These are phyloP conservation scores for Clistopyga incitator DNA, from an alignment of 2,888 invertebrate species.

Conservation along the genomic window DNA sequence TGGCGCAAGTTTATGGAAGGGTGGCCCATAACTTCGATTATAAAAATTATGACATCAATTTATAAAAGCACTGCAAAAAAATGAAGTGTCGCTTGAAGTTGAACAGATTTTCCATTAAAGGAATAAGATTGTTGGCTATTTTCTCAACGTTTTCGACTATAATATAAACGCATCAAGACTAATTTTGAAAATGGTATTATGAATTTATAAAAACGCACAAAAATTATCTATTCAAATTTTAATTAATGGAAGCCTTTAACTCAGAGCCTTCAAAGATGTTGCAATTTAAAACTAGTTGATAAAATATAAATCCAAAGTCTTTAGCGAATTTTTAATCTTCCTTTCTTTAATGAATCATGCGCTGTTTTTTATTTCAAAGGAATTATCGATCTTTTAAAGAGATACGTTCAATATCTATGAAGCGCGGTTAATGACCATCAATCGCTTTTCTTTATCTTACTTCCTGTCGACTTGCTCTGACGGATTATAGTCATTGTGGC, in stretches of 20 bases:
- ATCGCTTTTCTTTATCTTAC: conserved; percentile 72
- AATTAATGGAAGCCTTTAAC: too few species aligned
- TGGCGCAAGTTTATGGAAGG: conserved; percentile 64
- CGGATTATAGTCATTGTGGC: conserved; percentile 85
- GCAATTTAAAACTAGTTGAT: too few species aligned
- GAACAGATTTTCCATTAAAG: neutral
- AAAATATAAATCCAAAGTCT: too few species aligned
- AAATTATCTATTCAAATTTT: too few species aligned
- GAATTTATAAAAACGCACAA: too few species aligned
- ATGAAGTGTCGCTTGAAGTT: neutral
- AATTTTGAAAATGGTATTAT: too few species aligned
- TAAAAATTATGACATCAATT: neutral
- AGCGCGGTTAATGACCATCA: neutral
- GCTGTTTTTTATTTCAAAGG: neutral
- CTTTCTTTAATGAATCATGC: too few species aligned
- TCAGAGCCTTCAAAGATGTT: too few species aligned
- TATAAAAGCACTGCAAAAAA: neutral
- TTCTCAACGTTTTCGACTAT: neutral
- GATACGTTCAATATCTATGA: neutral
- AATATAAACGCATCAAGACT: too few species aligned
- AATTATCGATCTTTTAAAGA: neutral
- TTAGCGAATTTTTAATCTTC: too few species aligned
- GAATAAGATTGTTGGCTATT: neutral
- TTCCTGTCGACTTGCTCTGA: conserved; percentile 83
- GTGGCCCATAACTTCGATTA: conserved; percentile 71